These are phyloP conservation scores for Zosterops pallidus DNA, from an alignment of 2,113 vertebrate genomes.

Conservation along the genomic window DNA sequence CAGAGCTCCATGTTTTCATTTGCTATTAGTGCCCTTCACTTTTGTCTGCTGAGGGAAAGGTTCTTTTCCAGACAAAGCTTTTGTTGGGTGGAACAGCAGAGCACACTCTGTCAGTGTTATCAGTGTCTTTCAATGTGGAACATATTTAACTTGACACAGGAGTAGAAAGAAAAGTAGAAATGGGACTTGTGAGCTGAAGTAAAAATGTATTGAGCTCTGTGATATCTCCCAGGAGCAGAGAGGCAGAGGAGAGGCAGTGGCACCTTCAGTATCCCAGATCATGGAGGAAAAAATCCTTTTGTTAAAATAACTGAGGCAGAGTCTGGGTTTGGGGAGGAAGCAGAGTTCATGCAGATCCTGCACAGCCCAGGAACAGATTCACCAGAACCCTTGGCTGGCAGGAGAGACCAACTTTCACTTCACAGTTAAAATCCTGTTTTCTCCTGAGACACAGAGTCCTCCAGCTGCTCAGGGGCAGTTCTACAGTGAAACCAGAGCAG, in stretches of 20 bases:
- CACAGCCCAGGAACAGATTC: neutral
- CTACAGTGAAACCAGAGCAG: neutral
- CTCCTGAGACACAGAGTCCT: neutral
- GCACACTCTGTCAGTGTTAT: conserved; percentile 53
- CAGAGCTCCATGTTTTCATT: conserved; percentile 31
- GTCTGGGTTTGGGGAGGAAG: neutral
- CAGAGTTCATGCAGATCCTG: neutral
- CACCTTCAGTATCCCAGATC: neutral
- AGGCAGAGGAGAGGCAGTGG: neutral
- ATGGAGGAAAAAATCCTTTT: neutral
- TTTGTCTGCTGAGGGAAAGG: conserved; percentile 17
- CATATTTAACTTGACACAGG: conserved; percentile 56
- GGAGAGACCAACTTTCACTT: neutral
- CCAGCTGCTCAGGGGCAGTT: neutral
- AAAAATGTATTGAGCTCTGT: neutral
- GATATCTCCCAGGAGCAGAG: neutral
- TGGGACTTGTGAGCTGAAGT: conserved; percentile 25
- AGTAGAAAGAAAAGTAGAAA: conserved; percentile 1
- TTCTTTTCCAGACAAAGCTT: conserved; percentile 35
- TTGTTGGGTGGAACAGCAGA: conserved; percentile 26
- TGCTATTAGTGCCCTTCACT: conserved; percentile 26
- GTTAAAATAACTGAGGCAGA: neutral
- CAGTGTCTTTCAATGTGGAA: conserved; percentile 57
- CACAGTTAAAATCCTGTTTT: neutral
- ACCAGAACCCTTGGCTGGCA: neutral